Conservation (phyloP, 2,113 vertebrate genomes). For the Bubalus kerabau region DNA sequence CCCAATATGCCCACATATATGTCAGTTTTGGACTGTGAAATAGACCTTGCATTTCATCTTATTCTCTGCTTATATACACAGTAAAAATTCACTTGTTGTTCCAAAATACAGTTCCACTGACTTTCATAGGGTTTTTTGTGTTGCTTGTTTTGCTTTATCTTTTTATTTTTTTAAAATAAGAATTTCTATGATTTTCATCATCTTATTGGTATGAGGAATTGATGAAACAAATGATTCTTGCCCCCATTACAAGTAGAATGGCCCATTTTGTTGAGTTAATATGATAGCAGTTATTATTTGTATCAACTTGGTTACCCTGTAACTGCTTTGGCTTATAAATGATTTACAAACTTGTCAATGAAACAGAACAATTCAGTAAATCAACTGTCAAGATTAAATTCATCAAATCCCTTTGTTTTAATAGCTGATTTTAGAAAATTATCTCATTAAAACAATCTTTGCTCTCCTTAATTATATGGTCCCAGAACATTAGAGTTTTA, state of each 20-base stretch:
- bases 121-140: neutral
- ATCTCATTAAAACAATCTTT: neutral
- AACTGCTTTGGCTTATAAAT: neutral
- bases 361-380: neutral
- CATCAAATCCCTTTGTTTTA: neutral
- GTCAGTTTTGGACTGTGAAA: neutral
- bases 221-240: neutral
- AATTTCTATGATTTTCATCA: neutral
- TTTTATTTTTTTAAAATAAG: neutral
- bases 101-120: neutral
- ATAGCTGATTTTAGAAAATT: neutral
- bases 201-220: neutral
- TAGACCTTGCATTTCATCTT: neutral
- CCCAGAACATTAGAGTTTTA: constrained; percentile 11
- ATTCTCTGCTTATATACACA: neutral
- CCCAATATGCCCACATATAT: neutral
- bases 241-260: neutral
- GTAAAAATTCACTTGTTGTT: neutral
- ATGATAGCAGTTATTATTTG: constrained; percentile 29
- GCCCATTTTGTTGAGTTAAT: neutral
- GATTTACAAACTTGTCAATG: neutral
- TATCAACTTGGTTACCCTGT: neutral
- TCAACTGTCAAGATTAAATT: neutral
- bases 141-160: neutral
- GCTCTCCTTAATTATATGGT: neutral